Evolutionary conservation across 64 coral and sea anemone genomes (phyloP), one percentile per base, ranked within the genome.

Genomic region (Dendronephthya gigantea): DNA sequence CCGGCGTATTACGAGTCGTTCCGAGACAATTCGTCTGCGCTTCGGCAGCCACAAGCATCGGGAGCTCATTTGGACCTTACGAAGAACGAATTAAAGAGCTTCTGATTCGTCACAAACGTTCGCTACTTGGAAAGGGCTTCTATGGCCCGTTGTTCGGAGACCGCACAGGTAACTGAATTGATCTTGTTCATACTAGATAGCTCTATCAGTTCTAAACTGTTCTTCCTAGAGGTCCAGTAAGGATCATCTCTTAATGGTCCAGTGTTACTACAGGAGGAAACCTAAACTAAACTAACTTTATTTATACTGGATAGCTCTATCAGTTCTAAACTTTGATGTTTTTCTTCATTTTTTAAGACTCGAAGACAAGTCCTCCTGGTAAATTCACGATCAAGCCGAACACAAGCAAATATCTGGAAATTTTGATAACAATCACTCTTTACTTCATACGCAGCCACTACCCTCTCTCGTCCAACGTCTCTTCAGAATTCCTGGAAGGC

Each of bases 401-500:
- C 82, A 98, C 92, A 16, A 98, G 95, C 65, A 98, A 98, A 83
- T 98, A 98, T 48, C 87, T 98, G 19, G 95, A 98, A 38, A 91
- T 98, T 17, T 87, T 98, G 0, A 91, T 98, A 33, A 93, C 95
- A 10, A 87, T 98, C 2, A 76, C 82, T 84, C 69, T 98, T 70
- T 98, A 98, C 38, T 98, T 98, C 83, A 98, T 98, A 35, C 82
- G 95, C 59, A 98, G 95, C 68, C 91, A 98, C 56, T 98, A 91
- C 52, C 85, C 87, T 0, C 83, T 83, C n/a, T 50, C 86, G 8
- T 38, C 93, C 3, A 28, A 91, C 11, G 83, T 91, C 1, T 76
- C 91, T 22, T 33, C 87, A 25, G 68, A 76, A 12, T 92, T 93
- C 51, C 86, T 89, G 17, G 88, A 91, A 49, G 95, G 95, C 13